Conservation (phyloP, 2,888 invertebrate species). For the Eugnorisma glareosa region DNA sequence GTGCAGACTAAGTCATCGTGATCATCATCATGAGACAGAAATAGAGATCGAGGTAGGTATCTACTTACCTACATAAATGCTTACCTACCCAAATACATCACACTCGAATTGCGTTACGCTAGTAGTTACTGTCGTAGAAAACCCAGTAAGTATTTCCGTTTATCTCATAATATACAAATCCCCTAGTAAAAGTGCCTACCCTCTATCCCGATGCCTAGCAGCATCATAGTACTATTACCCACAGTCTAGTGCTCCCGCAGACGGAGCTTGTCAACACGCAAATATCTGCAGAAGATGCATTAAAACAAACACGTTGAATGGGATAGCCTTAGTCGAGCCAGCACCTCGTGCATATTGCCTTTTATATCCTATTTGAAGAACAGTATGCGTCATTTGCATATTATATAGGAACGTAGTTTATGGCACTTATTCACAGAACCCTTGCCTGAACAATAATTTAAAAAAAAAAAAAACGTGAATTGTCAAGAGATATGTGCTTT, state of each 20-base stretch:
- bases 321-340: neutral
- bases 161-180: neutral
- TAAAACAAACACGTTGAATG: neutral
- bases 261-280: neutral
- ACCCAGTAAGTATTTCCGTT: neutral
- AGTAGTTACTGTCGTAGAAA: neutral
- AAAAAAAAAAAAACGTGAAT: neutral
- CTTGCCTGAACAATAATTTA: neutral
- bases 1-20: neutral
- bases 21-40: neutral
- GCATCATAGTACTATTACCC: constrained; percentile 40
- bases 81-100: neutral
- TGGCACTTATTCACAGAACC: neutral
- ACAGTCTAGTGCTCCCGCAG: constrained; percentile 59
- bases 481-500: neutral
- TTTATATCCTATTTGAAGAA: neutral
- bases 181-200: neutral
- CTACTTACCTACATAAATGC: neutral
- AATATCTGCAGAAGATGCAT: constrained; percentile 24
- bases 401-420: neutral
- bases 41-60: neutral
- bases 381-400: neutral
- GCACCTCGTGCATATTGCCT: neutral
- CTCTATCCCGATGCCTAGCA: constrained; percentile 3
- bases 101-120: neutral